Percentiles rank a stretch among this genome's conserved stretches.
Conservation (phyloP, 2,113 vertebrate genomes). For the Rhabdornis inornatus region DNA sequence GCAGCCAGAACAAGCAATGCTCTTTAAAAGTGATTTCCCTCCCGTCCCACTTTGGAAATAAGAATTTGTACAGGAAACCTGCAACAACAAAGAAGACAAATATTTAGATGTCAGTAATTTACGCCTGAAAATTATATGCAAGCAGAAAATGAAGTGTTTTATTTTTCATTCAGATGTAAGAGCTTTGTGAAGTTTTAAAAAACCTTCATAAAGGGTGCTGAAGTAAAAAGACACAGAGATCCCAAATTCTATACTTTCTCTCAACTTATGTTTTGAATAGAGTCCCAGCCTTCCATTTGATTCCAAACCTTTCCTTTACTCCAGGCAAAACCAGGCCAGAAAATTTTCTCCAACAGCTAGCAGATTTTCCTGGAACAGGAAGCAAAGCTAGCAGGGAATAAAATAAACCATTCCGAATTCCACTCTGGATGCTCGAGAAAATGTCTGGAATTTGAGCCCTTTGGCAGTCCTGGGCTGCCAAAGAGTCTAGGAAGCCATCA, state of each 20-base stretch:
- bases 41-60: neutral
- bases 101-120: neutral
- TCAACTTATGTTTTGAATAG: neutral
- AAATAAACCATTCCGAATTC: neutral
- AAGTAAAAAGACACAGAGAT: neutral
- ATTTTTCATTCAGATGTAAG: neutral
- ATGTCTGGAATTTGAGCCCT: slow-evolving; percentile 34
- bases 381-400: neutral
- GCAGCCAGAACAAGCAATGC: neutral
- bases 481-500: neutral
- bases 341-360: neutral
- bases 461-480: neutral
- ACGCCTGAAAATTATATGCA: neutral
- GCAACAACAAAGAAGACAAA: neutral
- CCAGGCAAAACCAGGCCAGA: neutral
- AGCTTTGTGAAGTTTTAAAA: neutral
- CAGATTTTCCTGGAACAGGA: slow-evolving; percentile 36
- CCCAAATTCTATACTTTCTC: neutral
- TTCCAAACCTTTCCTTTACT: neutral
- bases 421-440: neutral
- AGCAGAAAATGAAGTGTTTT: neutral
- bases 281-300: neutral
- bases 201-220: neutral
- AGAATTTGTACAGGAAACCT: neutral
- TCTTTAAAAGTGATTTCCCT: neutral